Conservation (phyloP, 1,140 invertebrate species). For the Battus philenor region DNA sequence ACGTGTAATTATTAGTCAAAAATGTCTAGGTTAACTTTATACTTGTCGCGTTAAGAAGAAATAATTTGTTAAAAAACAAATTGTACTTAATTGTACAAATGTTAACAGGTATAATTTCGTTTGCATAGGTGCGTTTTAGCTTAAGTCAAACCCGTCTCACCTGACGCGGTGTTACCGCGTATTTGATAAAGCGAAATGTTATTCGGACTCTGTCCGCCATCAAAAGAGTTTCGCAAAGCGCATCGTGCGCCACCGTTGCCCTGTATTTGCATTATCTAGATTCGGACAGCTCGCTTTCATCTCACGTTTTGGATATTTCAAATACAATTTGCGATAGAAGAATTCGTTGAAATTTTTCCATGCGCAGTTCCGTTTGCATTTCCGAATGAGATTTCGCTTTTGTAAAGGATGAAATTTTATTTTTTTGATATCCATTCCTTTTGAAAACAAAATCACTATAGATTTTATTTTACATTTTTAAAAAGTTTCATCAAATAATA, state of each 20-base stretch:
- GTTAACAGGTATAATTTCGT: too few species aligned
- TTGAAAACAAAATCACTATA: too few species aligned
- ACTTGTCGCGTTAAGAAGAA: too few species aligned
- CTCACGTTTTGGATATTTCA: slow-evolving; percentile 60
- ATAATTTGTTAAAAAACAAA: too few species aligned
- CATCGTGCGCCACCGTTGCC: slow-evolving; percentile 20
- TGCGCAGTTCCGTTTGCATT: slow-evolving; percentile 37
- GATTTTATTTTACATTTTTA: too few species aligned
- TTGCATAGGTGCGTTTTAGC: neutral
- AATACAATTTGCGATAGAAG: slow-evolving; percentile 62
- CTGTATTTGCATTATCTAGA: slow-evolving; percentile 60
- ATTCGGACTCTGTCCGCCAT: slow-evolving; percentile 22
- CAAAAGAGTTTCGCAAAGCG: slow-evolving; percentile 22
- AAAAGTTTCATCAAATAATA: too few species aligned
- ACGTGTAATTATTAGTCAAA: too few species aligned
- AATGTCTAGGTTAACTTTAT: too few species aligned
- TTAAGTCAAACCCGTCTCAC: neutral
- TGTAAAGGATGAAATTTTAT: slow-evolving; percentile 1
- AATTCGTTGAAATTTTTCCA: slow-evolving; percentile 43
- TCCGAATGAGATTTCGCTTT: slow-evolving; percentile 28
- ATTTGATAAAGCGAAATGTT: slow-evolving; percentile 27
- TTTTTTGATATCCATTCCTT: too few species aligned
- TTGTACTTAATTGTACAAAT: too few species aligned
- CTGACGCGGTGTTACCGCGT: slow-evolving; percentile 6
- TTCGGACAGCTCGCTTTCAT: slow-evolving; percentile 52